A percentile compares a stretch with the other conserved stretches of the same genome.
Conservation (phyloP, 2,797 vertebrate genomes). For the Acanthopagrus latus region DNA sequence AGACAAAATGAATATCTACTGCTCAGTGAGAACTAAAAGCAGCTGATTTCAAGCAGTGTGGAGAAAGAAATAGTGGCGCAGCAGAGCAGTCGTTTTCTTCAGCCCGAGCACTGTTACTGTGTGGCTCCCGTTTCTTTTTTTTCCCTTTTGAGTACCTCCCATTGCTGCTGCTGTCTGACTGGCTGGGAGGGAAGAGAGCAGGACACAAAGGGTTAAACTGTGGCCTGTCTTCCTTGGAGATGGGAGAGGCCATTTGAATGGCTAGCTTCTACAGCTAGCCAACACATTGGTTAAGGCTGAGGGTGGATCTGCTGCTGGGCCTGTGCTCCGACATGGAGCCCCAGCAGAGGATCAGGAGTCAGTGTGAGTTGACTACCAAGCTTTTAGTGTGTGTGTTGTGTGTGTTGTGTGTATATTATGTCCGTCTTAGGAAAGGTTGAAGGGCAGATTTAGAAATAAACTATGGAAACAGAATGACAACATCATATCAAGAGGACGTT, state of each 20-base stretch:
- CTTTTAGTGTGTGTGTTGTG: conserved; percentile 21
- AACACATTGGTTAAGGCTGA: conserved; percentile 92
- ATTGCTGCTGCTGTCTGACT: conserved; percentile 43
- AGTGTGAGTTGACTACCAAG: conserved; percentile 24
- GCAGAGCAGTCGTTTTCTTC: conserved; percentile 21
- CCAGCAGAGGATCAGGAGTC: conserved; percentile 78
- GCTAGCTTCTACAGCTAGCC: conserved; percentile 83
- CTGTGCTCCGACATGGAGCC: conserved; percentile 87
- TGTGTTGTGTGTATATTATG: not conserved
- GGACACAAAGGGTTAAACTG: conserved; percentile 77
- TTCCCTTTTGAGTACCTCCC: conserved; percentile 40
- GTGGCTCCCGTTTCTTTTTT: conserved; percentile 30
- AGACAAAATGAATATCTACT: not conserved
- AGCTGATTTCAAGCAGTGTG: not conserved
- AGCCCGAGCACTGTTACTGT: conserved; percentile 39
- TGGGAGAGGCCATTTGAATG: conserved; percentile 86
- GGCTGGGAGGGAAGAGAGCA: conserved; percentile 21
- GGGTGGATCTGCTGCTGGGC: conserved; percentile 90
- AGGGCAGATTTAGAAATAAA: conserved; percentile 46
- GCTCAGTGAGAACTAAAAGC: conserved; percentile 16
- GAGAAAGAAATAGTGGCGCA: conserved; percentile 17
- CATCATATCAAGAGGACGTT: conserved; percentile 16
- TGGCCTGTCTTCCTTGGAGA: conserved; percentile 75
- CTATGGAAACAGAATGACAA: conserved; percentile 13
- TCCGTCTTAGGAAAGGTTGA: conserved; percentile 33